Conservation (phyloP, 2,113 vertebrate genomes). For the Calypte anna region DNA sequence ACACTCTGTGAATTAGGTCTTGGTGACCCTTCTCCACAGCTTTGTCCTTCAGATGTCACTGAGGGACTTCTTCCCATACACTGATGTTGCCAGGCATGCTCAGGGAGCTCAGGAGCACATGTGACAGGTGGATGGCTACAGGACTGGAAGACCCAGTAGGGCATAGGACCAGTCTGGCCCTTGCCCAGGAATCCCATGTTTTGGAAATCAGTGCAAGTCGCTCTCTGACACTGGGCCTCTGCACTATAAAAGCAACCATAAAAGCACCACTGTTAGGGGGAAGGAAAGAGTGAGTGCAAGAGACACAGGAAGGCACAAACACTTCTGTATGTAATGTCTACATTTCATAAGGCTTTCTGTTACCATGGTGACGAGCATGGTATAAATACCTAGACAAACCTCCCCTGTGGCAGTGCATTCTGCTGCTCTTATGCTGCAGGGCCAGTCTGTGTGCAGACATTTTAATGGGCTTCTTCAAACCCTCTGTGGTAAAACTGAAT, state of each 20-base stretch:
- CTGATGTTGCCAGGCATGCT: not conserved
- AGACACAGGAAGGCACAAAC: constrained; percentile 12
- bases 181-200: not conserved
- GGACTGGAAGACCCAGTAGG: not conserved
- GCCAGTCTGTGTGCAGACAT: not conserved
- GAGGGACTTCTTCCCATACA: not conserved
- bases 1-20: rapidly evolving
- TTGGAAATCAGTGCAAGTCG: not conserved
- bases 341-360: constrained; percentile 53
- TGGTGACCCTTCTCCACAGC: not conserved
- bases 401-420: constrained; percentile 46
- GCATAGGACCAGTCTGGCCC: not conserved
- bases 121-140: not conserved
- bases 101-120: not conserved
- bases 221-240: not conserved
- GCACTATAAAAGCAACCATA: not conserved
- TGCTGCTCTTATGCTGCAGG: constrained; percentile 38
- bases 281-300: constrained; percentile 2
- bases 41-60: not conserved
- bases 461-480: constrained; percentile 9
- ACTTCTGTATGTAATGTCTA: constrained; percentile 37
- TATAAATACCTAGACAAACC: constrained; percentile 55
- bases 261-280: not conserved
- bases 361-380: constrained; percentile 50
- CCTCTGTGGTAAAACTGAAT: not conserved